Evolutionary conservation across 1,140 invertebrate genomes (phyloP).

Genomic region (Tenebrio molitor): DNA sequence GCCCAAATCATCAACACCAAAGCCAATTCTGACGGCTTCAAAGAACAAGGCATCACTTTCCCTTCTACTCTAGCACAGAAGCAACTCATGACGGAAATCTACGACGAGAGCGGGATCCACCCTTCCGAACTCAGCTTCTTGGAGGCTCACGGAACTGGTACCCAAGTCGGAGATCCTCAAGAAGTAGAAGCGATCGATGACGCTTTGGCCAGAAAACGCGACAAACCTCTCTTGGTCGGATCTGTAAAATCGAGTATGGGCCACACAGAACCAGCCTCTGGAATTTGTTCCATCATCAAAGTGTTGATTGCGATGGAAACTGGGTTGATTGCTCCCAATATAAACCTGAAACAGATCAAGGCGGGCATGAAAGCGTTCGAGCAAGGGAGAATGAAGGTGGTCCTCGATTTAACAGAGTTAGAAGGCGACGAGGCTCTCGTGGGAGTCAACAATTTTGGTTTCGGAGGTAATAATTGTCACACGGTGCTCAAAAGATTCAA

Average conservation of each 20-base stretch:
- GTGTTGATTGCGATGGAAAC: constrained; percentile 82
- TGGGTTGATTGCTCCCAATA: constrained; percentile 82
- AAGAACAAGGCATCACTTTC: constrained; percentile 87
- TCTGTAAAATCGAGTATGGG: constrained; percentile 96
- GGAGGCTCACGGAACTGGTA: constrained; percentile 95
- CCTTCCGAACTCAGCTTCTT: constrained; percentile 83
- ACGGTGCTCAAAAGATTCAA: constrained; percentile 72
- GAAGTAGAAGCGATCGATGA: constrained; percentile 89
- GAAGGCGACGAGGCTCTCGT: constrained; percentile 73
- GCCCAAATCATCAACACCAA: constrained; percentile 71
- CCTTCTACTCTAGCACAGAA: constrained; percentile 89
- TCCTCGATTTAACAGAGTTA: constrained; percentile 74
- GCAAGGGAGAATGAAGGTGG: constrained; percentile 79
- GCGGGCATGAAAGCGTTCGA: constrained; percentile 79
- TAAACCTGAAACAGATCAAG: constrained; percentile 82
- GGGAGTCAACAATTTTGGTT: constrained; percentile 75
- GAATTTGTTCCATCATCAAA: constrained; percentile 87
- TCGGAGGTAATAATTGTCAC: constrained; percentile 78
- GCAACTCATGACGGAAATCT: constrained; percentile 85
- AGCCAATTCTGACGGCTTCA: constrained; percentile 88
- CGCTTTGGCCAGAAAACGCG: constrained; percentile 80
- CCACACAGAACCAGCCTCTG: constrained; percentile 92
- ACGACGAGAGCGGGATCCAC: constrained; percentile 84
- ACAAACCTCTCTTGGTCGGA: constrained; percentile 83
- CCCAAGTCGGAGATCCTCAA: constrained; percentile 87